Base-by-base conservation (phyloP, 2,113 vertebrate genomes). In the Nerophis lumbriciformis region DNA sequence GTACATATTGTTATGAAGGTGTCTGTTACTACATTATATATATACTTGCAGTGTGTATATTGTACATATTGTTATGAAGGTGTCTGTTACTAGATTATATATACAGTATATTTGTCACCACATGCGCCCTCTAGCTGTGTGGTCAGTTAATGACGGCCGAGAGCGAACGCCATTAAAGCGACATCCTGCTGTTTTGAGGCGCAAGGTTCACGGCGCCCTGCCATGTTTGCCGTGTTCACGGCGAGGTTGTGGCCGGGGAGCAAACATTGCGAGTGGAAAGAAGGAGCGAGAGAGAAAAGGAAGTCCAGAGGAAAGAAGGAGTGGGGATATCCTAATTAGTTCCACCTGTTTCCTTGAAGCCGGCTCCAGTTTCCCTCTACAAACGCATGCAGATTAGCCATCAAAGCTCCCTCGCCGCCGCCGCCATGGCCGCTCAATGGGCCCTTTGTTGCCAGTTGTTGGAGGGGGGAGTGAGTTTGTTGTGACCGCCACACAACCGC, bases 341-440 rank as follows among this genome's bases (percentile, higher is more conserved):
- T 89, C 89, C 90, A 92, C 90, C 90, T 91, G 90, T 90, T 91
- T 90, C 88, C 86, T 89, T 89, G 85, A 87, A 85, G 77, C 77
- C 82, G 72, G 85, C 85, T 90, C 88, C 73, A 78, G 88, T 90
- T 91, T 85, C 88, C 75, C 80, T 82, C 82, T 81, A 85, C 88
- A 90, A 90, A 86, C 79, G 73, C 83, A 84, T 88, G 88, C 85
- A 91, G 89, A 90, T 90, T 85, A 90, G 80, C 83, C 87, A 89
- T 90, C 89, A 92, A 91, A 91, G 88, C 73, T 11, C 70, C 67
- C 65, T 72, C 61, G 75, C 67, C 57, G 72, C 77, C 63, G 68
- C 79, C 72, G 80, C 79, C 65, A 69, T 77, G 71, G 80, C 81
- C 79, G 69, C 82, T 91, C 88, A 92, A 90, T 89, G 81, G 88